Conservation (phyloP, 2,888 invertebrate species). For the Polietes domitor region DNA sequence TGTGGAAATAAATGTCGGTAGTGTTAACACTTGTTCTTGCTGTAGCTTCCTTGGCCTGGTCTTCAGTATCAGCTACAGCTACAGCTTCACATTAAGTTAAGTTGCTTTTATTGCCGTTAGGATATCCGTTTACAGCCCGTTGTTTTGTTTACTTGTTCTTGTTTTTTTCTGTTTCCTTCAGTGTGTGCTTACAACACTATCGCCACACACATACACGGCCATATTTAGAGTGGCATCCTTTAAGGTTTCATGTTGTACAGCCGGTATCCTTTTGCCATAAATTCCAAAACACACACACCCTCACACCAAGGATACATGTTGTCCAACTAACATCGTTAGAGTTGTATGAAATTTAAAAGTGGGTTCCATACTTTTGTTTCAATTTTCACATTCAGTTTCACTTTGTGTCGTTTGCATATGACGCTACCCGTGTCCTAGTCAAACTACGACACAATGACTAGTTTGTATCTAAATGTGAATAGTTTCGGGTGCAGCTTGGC, state of each 20-base stretch:
- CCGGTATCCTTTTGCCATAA: conserved; percentile 6
- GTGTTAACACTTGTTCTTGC: conserved; percentile 27
- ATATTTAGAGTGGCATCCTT: not conserved
- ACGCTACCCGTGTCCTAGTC: not conserved
- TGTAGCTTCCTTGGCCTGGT: not conserved
- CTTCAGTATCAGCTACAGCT: not conserved
- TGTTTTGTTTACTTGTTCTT: conserved; percentile 32
- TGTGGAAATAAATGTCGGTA: conserved; percentile 29
- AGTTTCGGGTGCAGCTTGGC: too few relatives aligned
- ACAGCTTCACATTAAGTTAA: conserved; percentile 2
- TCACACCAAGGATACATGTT: conserved; percentile 47
- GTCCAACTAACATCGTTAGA: conserved; percentile 47
- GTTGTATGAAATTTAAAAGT: conserved; percentile 53
- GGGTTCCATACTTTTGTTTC: conserved; percentile 41
- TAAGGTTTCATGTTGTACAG: not conserved
- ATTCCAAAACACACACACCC: not conserved
- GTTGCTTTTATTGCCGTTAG: conserved; percentile 34
- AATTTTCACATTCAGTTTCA: not conserved
- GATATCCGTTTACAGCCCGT: conserved; percentile 51
- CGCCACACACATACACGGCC: too few relatives aligned
- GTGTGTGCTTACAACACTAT: not conserved
- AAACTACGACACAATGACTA: not conserved
- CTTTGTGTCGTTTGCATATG: conserved; percentile 20
- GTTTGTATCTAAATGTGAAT: not conserved
- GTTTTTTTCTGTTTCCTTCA: not conserved